Conservation (phyloP, 1,140 invertebrate species). For the Drosophila sturtevanti region DNA sequence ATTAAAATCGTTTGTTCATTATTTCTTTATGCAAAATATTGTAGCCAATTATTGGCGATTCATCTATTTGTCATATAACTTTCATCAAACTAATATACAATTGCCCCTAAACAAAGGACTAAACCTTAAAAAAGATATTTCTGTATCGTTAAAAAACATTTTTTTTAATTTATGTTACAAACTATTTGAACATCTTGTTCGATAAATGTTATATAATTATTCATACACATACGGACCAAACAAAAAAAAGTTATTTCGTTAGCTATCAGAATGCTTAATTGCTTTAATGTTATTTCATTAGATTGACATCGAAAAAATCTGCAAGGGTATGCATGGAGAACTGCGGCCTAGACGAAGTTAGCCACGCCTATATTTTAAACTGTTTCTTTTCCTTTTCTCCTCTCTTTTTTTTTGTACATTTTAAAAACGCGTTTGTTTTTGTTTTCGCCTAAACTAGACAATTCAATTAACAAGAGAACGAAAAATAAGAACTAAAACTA, state of each 20-base stretch:
- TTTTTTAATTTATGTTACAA: no score
- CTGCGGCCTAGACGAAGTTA: background rate
- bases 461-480: background rate
- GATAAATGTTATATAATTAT: no score
- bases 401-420: background rate
- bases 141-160: no score
- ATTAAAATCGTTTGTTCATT: background rate
- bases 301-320: background rate
- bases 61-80: no score
- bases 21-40: background rate
- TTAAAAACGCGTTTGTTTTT: background rate
- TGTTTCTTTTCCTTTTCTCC: background rate
- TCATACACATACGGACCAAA: no score
- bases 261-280: no score
- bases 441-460: background rate
- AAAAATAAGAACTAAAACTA: conserved; percentile 45
- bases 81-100: no score
- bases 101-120: no score
- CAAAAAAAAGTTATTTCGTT: no score
- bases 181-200: no score
- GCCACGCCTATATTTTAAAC: background rate
- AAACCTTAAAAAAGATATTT: no score
- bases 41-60: no score
- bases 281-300: background rate
- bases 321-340: background rate